Evolutionary conservation across 2,888 invertebrate genomes (phyloP).

Genomic region (Cheilosia grossa): DNA sequence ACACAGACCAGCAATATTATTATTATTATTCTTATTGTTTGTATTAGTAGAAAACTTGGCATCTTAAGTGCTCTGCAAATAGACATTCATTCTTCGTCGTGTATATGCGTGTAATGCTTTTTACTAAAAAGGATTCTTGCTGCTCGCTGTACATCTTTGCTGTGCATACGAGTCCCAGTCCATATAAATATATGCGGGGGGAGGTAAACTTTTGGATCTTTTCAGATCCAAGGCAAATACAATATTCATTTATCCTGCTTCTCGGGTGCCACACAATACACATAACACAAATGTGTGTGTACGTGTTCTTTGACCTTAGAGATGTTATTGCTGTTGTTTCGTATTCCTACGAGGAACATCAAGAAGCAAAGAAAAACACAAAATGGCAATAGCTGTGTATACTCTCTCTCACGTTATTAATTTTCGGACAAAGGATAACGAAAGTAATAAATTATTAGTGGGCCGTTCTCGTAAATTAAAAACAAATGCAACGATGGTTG

Average conservation of each 20-base stretch:
- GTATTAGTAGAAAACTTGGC: slow-evolving; percentile 82
- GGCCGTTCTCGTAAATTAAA: slow-evolving; percentile 46
- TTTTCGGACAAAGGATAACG: slow-evolving; percentile 24
- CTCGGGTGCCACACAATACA: not conserved
- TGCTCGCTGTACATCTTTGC: slow-evolving; percentile 11
- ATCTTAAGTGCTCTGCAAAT: slow-evolving; percentile 82
- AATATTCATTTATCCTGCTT: slow-evolving; percentile 27
- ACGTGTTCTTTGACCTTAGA: slow-evolving; percentile 50
- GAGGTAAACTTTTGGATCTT: slow-evolving; percentile 69
- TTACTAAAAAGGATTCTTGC: slow-evolving; percentile 74
- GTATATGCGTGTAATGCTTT: slow-evolving; percentile 75
- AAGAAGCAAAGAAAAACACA: slow-evolving; percentile 38
- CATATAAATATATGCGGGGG: slow-evolving; percentile 1
- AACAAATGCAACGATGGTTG: slow-evolving; percentile 38
- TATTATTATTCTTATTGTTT: slow-evolving; percentile 78
- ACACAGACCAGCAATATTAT: slow-evolving; percentile 51
- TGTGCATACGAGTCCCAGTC: slow-evolving; percentile 1
- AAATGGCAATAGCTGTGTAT: not conserved
- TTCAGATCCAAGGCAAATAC: slow-evolving; percentile 69
- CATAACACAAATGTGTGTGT: not conserved
- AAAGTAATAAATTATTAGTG: slow-evolving; percentile 54
- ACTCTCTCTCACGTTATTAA: slow-evolving; percentile 20
- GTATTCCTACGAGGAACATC: not conserved
- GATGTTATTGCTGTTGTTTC: slow-evolving; percentile 34
- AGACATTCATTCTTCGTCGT: slow-evolving; percentile 77